Percentiles rank a stretch among this genome's conserved stretches.
Conservation (phyloP, 2,888 invertebrate genomes). For the Perizoma affinitatum region DNA sequence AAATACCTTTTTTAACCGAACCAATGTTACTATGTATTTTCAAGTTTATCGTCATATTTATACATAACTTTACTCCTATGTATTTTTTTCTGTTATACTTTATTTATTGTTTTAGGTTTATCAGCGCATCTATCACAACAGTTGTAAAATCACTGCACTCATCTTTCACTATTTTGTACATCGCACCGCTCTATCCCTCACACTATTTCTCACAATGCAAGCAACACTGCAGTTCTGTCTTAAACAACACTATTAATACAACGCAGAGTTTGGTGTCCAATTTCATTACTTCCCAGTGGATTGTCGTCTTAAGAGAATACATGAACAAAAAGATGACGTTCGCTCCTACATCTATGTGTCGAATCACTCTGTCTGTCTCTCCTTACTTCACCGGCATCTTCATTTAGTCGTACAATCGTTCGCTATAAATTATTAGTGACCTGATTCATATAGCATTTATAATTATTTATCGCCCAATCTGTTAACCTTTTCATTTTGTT, state of each 20-base stretch:
- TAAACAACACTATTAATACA: slow-evolving; percentile 53
- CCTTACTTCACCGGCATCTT: slow-evolving; percentile 76
- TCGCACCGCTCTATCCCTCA: slow-evolving; percentile 56
- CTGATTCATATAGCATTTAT: slow-evolving; percentile 42
- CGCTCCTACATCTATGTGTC: slow-evolving; percentile 75
- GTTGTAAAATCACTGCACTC: slow-evolving; percentile 62
- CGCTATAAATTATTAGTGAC: slow-evolving; percentile 31
- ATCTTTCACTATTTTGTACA: slow-evolving; percentile 61
- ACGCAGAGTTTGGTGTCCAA: slow-evolving; percentile 52
- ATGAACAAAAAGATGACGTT: slow-evolving; percentile 79
- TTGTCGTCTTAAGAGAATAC: slow-evolving; percentile 68
- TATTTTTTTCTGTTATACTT: slow-evolving; percentile 34
- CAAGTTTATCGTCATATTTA: slow-evolving; percentile 22
- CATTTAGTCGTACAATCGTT: slow-evolving; percentile 48
- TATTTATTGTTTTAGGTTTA: slow-evolving; percentile 81
- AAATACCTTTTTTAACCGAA: slow-evolving; percentile 33
- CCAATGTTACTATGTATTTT: slow-evolving; percentile 34
- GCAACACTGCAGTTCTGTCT: slow-evolving; percentile 51
- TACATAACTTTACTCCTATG: background rate
- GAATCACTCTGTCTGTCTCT: slow-evolving; percentile 67
- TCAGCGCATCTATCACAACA: slow-evolving; percentile 72
- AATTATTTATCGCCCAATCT: slow-evolving; percentile 34
- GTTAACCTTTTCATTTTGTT: slow-evolving; percentile 62
- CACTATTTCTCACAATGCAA: slow-evolving; percentile 60
- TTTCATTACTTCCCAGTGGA: slow-evolving; percentile 64